These are phyloP conservation scores for Micrasema minimum DNA, from an alignment of 1,140 invertebrate genomes.

Conservation along the genomic window DNA sequence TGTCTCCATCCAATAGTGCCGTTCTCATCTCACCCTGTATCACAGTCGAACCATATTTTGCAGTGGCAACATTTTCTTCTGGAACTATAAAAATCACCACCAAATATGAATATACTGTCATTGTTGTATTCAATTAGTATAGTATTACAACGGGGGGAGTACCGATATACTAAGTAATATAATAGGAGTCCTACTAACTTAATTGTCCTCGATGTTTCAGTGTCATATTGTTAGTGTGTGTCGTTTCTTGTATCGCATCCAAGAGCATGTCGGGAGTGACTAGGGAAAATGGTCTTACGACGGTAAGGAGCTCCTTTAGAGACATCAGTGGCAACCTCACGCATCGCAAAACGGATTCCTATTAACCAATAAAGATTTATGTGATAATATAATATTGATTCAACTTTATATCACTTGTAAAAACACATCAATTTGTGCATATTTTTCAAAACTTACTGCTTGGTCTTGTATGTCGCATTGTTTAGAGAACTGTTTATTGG, in stretches of 20 bases:
- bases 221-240: constrained; percentile 78
- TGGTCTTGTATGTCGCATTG: constrained; percentile 64
- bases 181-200: too few relatives aligned
- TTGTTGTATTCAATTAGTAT: too few relatives aligned
- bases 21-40: constrained; percentile 88
- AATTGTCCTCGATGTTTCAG: constrained; percentile 85
- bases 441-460: constrained; percentile 51
- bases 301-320: constrained; percentile 85
- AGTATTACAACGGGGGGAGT: too few relatives aligned
- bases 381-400: too few relatives aligned
- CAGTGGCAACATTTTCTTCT: constrained; percentile 91
- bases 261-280: constrained; percentile 90
- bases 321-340: constrained; percentile 91
- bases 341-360: constrained; percentile 67
- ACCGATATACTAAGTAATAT: too few relatives aligned
- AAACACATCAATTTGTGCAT: not conserved
- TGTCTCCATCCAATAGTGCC: constrained; percentile 89
- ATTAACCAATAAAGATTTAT: too few relatives aligned
- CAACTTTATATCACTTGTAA: too few relatives aligned
- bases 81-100: constrained; percentile 75
- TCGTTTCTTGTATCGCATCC: constrained; percentile 91
- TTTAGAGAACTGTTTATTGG: constrained; percentile 69
- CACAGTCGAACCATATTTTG: constrained; percentile 82
- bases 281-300: constrained; percentile 86
- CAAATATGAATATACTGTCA: too few relatives aligned